Evolutionary conservation across 1,140 invertebrate species (phyloP).

Genomic region (Drosophila obscura): DNA sequence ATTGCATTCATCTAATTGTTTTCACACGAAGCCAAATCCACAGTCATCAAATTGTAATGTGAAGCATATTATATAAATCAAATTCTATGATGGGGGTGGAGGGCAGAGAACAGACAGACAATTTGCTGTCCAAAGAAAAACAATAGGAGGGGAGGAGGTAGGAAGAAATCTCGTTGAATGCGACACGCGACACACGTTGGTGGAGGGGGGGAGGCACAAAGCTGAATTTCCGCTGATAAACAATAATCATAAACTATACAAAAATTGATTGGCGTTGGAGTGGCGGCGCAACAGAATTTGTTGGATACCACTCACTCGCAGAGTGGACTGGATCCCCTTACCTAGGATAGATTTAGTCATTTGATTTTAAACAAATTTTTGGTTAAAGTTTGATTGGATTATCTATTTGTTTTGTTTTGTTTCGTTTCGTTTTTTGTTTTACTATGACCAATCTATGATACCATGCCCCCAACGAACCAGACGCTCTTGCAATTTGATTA

Average conservation of each 20-base stretch:
- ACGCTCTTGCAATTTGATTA: no score
- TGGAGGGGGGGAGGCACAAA: background rate
- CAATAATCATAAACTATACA: constrained; percentile 75
- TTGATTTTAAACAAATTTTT: no score
- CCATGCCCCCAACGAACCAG: no score
- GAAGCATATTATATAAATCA: constrained; percentile 64
- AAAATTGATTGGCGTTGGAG: constrained; percentile 76
- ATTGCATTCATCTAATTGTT: constrained; percentile 68
- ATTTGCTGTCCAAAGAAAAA: constrained; percentile 22
- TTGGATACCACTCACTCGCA: no score
- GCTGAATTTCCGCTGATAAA: constrained; percentile 37
- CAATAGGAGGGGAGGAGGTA: background rate
- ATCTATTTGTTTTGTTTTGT: no score
- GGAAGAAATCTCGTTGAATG: constrained; percentile 31
- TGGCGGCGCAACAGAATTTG: constrained; percentile 12
- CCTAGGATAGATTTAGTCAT: no score
- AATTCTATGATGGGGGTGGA: background rate
- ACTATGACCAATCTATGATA: no score
- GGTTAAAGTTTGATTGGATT: no score
- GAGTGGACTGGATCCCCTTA: no score
- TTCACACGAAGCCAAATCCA: constrained; percentile 69
- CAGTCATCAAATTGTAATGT: constrained; percentile 72
- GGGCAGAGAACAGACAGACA: background rate
- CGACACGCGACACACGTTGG: constrained; percentile 63
- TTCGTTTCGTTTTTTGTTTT: no score